Base-by-base conservation (phyloP, 2,888 invertebrate species). In the Hydraecia micacea region DNA sequence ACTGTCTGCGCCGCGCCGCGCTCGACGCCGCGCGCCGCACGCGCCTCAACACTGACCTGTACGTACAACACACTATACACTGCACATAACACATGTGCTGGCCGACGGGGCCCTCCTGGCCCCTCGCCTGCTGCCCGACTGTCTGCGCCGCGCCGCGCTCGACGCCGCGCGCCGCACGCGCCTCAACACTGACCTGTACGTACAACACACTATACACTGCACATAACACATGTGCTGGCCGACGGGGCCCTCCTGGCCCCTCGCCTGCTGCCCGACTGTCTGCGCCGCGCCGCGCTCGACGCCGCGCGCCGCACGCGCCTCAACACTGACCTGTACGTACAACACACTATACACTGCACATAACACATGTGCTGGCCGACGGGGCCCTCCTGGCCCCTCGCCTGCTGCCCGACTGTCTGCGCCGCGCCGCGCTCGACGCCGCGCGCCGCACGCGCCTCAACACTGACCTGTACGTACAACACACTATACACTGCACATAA, bases 61-160 rank as follows among this genome's bases (percentile, higher is more conserved):
- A 65, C 87, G 90, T 82, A 55, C 49, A 85, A 60, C 88, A 79
- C 86, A 87, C 80, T 89, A 88, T 55, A 83, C 83, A 98, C 39
- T 21, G 66, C 66, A 15, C 42, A 15, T 52, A 52, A 7, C 28
- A n/a, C n/a, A 28, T 7, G 60, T 60, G 60, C 60, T 60, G 60
- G 60, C 86, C 88, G 82, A 89, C 89, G 63, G 84, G 81, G 98
- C 55, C 36, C 55, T 55, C 4, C 70, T 85, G 97, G 98, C 73
- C 89, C 88, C 71, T 2, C 32, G 25, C 28, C 86, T 89, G 87
- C 90, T 94, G 89, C 92, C 94, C 67, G 91, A 88, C 39, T 84
- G 86, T 7, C 87, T 91, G 76, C 96, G 99, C 78, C 98, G 99
- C 93, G 99, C 99, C 1, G 98, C 99, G 1, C 96, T 99, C 63